These are phyloP conservation scores for Scaptodrosophila latifasciaeformis DNA, from an alignment of 2,888 invertebrate species.

Conservation along the genomic window DNA sequence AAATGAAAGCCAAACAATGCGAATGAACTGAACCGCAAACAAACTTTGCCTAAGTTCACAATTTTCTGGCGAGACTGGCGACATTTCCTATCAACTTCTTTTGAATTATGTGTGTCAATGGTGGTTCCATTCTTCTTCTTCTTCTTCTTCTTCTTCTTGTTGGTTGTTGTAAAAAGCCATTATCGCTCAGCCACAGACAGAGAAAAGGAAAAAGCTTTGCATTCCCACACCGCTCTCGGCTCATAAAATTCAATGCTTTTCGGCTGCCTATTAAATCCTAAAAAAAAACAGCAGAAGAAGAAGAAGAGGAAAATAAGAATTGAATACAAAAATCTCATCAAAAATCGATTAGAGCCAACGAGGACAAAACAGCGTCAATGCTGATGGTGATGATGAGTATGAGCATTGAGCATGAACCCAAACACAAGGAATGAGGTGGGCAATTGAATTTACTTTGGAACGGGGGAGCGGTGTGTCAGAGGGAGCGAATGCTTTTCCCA, in stretches of 20 bases:
- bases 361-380: conserved; percentile 4
- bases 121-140: conserved; percentile 9
- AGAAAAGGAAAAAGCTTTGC: not conserved
- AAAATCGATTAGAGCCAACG: conserved; percentile 56
- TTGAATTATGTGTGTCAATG: conserved; percentile 57
- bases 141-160: not conserved
- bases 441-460: no score
- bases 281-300: no score
- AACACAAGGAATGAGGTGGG: no score
- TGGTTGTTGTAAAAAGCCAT: conserved; percentile 30
- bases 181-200: conserved; percentile 41
- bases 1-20: conserved; percentile 56
- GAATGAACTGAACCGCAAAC: no score
- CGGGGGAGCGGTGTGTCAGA: no score
- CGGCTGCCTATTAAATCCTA: conserved; percentile 47
- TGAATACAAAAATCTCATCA: conserved; percentile 66
- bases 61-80: no score
- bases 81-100: no score
- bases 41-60: no score
- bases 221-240: no score
- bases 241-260: not conserved
- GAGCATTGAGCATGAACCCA: no score
- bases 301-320: no score
- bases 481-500: not conserved
- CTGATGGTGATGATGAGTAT: no score